phyloP scores from a whole-genome alignment of 2,113 vertebrate species.

The Actenoides lindsayi region DNA sequence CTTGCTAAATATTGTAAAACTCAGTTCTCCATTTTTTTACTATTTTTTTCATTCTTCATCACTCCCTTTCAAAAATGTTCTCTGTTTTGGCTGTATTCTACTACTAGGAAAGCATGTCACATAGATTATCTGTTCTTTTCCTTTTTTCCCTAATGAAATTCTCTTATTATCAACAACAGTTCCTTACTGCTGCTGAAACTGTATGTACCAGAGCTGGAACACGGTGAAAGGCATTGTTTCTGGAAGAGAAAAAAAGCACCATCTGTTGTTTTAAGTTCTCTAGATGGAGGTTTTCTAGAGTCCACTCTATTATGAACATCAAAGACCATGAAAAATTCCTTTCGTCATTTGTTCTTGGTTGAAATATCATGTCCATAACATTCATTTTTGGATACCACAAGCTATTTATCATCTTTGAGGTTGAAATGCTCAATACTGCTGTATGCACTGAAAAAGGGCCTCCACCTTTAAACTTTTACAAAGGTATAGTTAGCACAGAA shows the following conservation, averaged over 20 bases:
- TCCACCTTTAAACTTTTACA: neutral
- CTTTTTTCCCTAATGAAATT: neutral
- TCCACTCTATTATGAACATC: neutral
- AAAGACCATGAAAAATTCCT: neutral
- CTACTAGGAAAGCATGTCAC: neutral
- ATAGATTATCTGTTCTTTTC: neutral
- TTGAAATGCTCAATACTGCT: neutral
- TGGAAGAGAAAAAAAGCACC: neutral
- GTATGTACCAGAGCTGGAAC: neutral
- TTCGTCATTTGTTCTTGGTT: neutral
- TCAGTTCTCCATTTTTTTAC: neutral
- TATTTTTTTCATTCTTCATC: neutral
- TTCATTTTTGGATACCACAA: neutral
- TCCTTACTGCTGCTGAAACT: neutral
- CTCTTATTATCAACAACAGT: neutral
- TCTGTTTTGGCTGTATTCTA: neutral
- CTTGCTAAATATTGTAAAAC: neutral
- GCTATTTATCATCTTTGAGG: neutral
- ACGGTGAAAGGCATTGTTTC: neutral
- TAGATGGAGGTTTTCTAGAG: neutral
- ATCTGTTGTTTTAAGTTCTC: neutral
- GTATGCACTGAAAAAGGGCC: neutral
- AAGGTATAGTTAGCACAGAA: neutral
- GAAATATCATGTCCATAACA: neutral
- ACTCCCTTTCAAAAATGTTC: neutral